phyloP scores from a whole-genome alignment of 2,113 vertebrate genomes.

The Campylorhamphus procurvoides region DNA sequence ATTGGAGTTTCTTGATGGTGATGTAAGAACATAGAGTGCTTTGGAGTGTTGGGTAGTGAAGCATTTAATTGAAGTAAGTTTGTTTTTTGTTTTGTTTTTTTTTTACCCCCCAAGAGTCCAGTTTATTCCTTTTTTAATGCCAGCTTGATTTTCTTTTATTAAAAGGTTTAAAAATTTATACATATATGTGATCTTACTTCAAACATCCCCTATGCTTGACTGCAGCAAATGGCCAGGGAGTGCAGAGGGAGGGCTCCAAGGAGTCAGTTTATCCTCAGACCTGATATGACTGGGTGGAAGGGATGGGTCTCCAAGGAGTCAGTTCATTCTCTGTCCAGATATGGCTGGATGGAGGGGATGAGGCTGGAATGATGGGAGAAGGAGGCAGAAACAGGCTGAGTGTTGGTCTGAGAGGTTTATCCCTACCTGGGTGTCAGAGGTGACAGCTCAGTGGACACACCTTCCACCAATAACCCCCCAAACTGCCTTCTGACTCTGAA shows the following conservation, averaged over 20 bases:
- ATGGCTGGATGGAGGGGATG: neutral
- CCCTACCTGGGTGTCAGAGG: neutral
- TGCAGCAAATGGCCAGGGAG: neutral
- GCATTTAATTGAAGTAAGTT: constrained; percentile 52
- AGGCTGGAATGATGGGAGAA: neutral
- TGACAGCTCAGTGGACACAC: rapidly evolving
- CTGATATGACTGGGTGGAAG: neutral
- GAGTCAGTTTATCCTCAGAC: neutral
- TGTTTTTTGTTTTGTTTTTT: neutral
- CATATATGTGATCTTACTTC: neutral
- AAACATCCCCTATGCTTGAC: neutral
- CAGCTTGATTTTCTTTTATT: neutral
- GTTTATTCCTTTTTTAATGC: neutral
- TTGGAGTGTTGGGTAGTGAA: constrained; percentile 54
- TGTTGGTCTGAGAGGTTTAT: neutral
- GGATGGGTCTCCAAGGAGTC: neutral
- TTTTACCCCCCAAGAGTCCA: neutral
- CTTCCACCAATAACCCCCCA: neutral
- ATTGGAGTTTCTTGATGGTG: constrained; percentile 42
- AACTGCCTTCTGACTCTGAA: neutral
- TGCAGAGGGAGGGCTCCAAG: neutral
- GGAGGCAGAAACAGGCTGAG: neutral
- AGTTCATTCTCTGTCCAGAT: neutral
- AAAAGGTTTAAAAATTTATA: neutral
- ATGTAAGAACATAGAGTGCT: constrained; percentile 43